Percentiles rank a stretch among this genome's conserved stretches.
Conservation (phyloP, 2,113 vertebrate species). For the Eretmochelys imbricata region DNA sequence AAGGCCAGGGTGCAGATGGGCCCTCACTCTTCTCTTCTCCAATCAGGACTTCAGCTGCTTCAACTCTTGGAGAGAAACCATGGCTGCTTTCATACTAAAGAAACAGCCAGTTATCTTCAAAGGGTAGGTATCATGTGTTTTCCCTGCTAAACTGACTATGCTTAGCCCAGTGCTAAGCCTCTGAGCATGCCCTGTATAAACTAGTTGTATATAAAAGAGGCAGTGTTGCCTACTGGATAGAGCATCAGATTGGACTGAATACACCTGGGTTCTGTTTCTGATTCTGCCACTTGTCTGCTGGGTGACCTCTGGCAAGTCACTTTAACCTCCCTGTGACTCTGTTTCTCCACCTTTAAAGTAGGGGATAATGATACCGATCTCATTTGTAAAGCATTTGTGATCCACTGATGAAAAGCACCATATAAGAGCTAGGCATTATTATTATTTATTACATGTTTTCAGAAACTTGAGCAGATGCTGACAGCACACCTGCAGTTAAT, state of each 20-base stretch:
- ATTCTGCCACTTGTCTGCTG: neutral
- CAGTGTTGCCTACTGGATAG: neutral
- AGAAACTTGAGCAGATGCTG: neutral
- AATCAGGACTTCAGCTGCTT: neutral
- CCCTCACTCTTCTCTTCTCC: neutral
- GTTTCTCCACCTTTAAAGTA: neutral
- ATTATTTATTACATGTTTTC: neutral
- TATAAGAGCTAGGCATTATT: neutral
- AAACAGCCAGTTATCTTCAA: neutral
- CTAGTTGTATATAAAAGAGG: neutral
- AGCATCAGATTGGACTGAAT: neutral
- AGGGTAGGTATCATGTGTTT: accelerated
- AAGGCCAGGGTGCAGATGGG: neutral
- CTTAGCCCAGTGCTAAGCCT: neutral
- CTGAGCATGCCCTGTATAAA: neutral
- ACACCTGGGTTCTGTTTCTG: neutral
- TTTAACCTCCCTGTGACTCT: neutral
- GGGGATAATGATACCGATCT: neutral
- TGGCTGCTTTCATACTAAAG: neutral
- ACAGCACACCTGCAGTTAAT: accelerated
- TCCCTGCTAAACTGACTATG: accelerated
- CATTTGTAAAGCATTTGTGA: neutral
- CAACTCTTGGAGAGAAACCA: neutral
- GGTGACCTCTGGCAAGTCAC: neutral
- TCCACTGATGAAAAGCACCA: neutral